Evolutionary conservation across 2,797 vertebrate genomes (phyloP).

Genomic region (Vespertilio murinus): DNA sequence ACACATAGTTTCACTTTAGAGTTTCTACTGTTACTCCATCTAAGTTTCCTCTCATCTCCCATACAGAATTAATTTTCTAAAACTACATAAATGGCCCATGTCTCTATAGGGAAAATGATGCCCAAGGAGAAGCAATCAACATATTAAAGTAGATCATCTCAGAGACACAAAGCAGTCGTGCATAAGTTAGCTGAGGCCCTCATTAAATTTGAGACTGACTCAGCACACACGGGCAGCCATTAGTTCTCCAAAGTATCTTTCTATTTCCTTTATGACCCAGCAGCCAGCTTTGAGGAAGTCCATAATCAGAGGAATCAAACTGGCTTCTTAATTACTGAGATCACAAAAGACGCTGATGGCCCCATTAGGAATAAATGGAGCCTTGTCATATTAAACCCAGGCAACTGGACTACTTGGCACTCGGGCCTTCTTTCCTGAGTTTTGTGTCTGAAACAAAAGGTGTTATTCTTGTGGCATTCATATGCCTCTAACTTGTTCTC

Average conservation of each 20-base stretch:
- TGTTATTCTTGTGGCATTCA: neutral
- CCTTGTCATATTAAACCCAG: constrained; percentile 47
- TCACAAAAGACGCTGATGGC: constrained; percentile 57
- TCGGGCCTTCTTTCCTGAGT: neutral
- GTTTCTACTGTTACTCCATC: neutral
- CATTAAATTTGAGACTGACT: constrained; percentile 63
- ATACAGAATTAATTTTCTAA: constrained; percentile 57
- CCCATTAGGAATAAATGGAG: constrained; percentile 68
- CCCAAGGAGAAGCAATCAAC: constrained; percentile 37
- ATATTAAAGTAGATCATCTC: constrained; percentile 59
- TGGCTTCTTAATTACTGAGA: constrained; percentile 66
- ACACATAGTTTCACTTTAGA: constrained; percentile 31
- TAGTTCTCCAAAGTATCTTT: constrained; percentile 59
- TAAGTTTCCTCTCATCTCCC: constrained; percentile 10
- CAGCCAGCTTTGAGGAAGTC: constrained; percentile 60
- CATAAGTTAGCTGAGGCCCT: constrained; percentile 44
- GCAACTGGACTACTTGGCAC: neutral
- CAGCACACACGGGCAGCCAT: constrained; percentile 51
- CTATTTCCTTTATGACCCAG: constrained; percentile 68
- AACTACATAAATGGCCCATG: neutral
- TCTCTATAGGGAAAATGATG: constrained; percentile 40
- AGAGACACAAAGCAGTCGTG: neutral
- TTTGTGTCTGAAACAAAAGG: constrained; percentile 19
- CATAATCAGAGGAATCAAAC: constrained; percentile 70
- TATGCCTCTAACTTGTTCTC: neutral